Evolutionary conservation across 2,888 invertebrate genomes (phyloP).

Genomic region (Beris chalybata): DNA sequence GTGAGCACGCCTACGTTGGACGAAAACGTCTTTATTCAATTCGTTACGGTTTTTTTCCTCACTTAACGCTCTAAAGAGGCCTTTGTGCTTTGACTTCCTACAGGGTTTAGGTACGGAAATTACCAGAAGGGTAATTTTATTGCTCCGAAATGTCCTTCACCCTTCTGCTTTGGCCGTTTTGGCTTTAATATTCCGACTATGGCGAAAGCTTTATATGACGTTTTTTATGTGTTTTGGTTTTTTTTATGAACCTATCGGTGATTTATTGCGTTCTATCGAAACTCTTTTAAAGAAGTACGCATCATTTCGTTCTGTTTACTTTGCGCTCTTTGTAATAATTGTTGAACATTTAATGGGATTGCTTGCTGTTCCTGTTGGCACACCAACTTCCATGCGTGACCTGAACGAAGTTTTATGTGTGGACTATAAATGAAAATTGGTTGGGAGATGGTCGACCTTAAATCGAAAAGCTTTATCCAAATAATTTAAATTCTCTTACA

Average conservation of each 20-base stretch:
- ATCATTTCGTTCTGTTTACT: background rate
- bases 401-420: too few species aligned
- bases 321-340: too few species aligned
- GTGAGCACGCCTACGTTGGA: background rate
- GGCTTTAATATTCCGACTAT: background rate
- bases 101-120: constrained; percentile 21
- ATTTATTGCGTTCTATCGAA: constrained; percentile 12
- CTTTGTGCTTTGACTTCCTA: constrained; percentile 4
- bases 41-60: constrained; percentile 11
- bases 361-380: too few species aligned
- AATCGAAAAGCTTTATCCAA: too few species aligned
- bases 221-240: background rate
- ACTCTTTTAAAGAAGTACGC: background rate
- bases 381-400: too few species aligned
- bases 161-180: too few species aligned
- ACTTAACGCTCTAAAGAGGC: constrained; percentile 4
- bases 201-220: background rate
- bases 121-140: constrained; percentile 26
- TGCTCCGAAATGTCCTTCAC: constrained; percentile 11
- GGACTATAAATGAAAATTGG: too few species aligned
- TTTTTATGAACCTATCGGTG: constrained; percentile 18
- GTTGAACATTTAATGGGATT: too few species aligned
- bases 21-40: constrained; percentile 16
- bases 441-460: too few species aligned
- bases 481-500: too few species aligned